Evolutionary conservation across 2,888 invertebrate species (phyloP), one percentile per base, ranked within the genome.

Genomic region (Drosophila emarginata): DNA sequence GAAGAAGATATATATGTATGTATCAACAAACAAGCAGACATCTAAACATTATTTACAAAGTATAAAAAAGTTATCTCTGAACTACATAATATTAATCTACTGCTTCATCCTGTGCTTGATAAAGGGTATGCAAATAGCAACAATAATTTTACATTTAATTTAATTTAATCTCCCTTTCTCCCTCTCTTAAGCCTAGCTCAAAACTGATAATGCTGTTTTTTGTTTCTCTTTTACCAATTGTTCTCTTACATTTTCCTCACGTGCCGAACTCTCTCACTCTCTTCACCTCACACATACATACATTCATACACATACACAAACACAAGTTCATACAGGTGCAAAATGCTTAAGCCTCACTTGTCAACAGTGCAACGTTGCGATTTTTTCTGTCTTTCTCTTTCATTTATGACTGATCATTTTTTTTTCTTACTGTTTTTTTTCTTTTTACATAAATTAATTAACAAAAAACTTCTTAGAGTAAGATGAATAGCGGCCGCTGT

Each of bases 311-410:
- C 12, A 54, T 59, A 23, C 58, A 53, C n/a, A 32, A 12, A 66
- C 40, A 70, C 62, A 39, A 15, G 14, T 39, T 39, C 45, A 45
- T 12, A 78, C 67, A 64, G 73, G 64, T 75, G 60, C 59, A 70
- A 65, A 61, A 23, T 72, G 68, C 53, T 59, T 72, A 52, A 59
- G 54, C 57, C 45, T 77, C 67, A 58, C 53, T 78, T 73, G 72
- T 77, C 74, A 76, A 80, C 78, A 77, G 66, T 82, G 82, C 82
- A 82, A 82, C 82, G 82, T 82, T 84, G 82, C 82, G 80, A 74
- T 67, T 82, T 80, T 74, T 65, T 82, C 78, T 73, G 52, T 50
- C 65, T 40, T 21, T 40, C 28, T 26, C 14, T 52, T 71, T 45
- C 59, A 60, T 60, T 69, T 56, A 21, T 21, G 4, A 45, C 12